These are phyloP conservation scores for Scolopax mira DNA, from an alignment of 2,113 vertebrate species.

Conservation along the genomic window DNA sequence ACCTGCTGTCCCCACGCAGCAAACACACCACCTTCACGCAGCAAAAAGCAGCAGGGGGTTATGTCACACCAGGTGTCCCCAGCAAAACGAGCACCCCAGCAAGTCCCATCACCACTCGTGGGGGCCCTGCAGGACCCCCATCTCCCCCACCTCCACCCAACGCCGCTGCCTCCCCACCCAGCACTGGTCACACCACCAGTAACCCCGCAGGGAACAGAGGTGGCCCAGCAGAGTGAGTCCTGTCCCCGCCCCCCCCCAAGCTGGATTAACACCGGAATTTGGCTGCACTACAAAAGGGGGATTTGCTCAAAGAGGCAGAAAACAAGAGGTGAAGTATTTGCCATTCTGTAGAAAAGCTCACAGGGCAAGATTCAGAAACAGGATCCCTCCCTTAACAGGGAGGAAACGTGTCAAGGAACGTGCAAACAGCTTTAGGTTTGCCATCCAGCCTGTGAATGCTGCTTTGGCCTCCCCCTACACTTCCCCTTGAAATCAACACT, in stretches of 20 bases:
- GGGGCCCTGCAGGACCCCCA: no score
- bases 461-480: no score
- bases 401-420: not conserved
- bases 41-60: not conserved
- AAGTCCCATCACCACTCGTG: fast-evolving
- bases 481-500: not conserved
- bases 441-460: not conserved
- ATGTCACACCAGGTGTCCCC: not conserved
- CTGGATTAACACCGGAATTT: fast-evolving
- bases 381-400: not conserved
- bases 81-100: not conserved
- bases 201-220: not conserved
- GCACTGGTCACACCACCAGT: not conserved
- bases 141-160: no score
- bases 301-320: not conserved
- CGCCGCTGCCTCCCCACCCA: not conserved
- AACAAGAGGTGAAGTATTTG: not conserved
- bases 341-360: not conserved
- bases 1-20: fast-evolving
- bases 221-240: fast-evolving
- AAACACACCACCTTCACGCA: fast-evolving
- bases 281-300: not conserved
- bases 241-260: fast-evolving
- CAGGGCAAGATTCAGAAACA: not conserved
- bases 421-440: not conserved